Evolutionary conservation across 35 echinoderm and acorn worm genomes (phyloP), one percentile per base, ranked within the genome.

Genomic region (Heliocidaris erythrogramma): DNA sequence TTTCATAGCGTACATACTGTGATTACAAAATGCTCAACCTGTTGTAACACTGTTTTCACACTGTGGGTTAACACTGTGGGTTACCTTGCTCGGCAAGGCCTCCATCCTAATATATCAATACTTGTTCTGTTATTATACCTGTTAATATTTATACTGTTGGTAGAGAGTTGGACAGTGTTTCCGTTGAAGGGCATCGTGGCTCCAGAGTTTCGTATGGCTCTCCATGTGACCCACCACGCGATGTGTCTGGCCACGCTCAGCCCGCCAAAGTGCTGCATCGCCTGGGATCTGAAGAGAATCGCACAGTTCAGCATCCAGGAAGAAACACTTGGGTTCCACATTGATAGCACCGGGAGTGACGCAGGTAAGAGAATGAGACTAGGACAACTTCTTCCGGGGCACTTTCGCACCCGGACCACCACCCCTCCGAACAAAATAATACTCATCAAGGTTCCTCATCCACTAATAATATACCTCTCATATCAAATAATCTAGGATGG

Each of bases 201-300:
- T 31, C 94, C 94, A 30, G 94, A 95, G 88, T 95, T 95, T 49
- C 88, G 85, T 50, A 95, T 95, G 94, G 89, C 94, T 21, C 94
- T 95, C 4, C 94, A 95, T 87, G 88, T 95, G 31, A 95, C 94
- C 27, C 86, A 90, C 27, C 94, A 95, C 60, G 60, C 52, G 32
- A 35, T 95, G 49, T 91, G 94, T 47, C 59, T 95, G 60, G 94
- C 89, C 12, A 95, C 94, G 10, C 87, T 95, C 18, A 95, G 89
- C 88, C 94, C 94, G 59, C 94, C 94, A 48, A 95, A 60, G 24
- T 95, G 94, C 59, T 95, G 53, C 86, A 90, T 47, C 13, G 59
- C 49, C 14, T 95, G 86, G 94, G 88, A 90, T 13, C 88, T 95
- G 8, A 48, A 60, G 13, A 90, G 87, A 61, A 95, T 95, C 49